phyloP scores from a whole-genome alignment of 30 jellyfish, hydroid and myxozoan species.

The Sanderia malayensis region DNA sequence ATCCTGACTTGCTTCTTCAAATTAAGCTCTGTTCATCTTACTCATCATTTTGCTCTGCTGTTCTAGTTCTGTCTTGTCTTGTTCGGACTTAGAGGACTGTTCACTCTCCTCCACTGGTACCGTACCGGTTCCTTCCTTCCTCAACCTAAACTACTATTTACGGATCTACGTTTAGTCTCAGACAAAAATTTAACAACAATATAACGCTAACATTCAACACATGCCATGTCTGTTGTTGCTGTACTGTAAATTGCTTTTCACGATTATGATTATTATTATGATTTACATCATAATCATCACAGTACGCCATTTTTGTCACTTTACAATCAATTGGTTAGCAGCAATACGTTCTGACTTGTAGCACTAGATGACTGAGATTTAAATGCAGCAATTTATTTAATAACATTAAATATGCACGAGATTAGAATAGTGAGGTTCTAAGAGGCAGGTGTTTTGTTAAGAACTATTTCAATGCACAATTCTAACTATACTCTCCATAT shows the following conservation, averaged over 20 bases:
- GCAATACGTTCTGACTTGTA: conserved; percentile 21
- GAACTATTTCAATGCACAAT: conserved; percentile 26
- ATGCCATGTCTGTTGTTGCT: background rate
- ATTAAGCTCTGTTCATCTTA: no score
- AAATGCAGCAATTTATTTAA: conserved; percentile 34
- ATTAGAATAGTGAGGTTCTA: conserved; percentile 28
- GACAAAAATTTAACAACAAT: no score
- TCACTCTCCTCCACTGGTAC: no score
- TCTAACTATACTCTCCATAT: background rate
- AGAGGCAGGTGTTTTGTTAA: conserved; percentile 52
- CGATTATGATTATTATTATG: background rate
- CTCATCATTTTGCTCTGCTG: no score
- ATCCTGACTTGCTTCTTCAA: no score
- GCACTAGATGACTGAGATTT: conserved; percentile 8
- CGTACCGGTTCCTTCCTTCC: no score
- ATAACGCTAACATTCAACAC: background rate
- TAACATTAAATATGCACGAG: conserved; percentile 63
- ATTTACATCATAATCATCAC: no score
- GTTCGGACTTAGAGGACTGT: no score
- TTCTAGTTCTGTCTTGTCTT: no score
- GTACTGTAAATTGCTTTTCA: background rate
- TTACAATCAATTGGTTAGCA: conserved; percentile 31
- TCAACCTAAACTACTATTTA: background rate
- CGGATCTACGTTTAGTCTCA: background rate
- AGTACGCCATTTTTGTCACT: no score